A percentile compares a stretch with the other conserved stretches of the same genome.
Evolutionary conservation across 2,797 vertebrate species (phyloP).

Genomic region (Micromesistius poutassou): DNA sequence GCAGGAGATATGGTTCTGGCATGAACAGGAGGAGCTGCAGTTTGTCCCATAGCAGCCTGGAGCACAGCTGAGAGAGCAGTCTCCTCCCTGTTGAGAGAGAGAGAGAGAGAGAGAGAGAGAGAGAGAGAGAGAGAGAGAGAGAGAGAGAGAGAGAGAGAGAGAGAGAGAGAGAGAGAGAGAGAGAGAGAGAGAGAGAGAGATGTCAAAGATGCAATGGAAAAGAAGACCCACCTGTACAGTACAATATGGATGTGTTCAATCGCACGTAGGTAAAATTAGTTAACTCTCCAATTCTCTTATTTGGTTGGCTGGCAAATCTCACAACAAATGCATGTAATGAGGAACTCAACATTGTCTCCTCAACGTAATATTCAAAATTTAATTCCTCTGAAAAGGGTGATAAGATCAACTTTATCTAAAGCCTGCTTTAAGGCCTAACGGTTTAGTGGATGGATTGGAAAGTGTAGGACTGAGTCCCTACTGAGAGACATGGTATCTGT

Average conservation of each 20-base stretch:
- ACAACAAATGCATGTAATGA: neutral
- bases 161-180: neutral
- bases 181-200: neutral
- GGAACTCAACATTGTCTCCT: neutral
- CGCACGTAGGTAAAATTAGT: neutral
- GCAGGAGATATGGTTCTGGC: constrained; percentile 81
- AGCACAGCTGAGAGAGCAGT: constrained; percentile 83
- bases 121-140: neutral
- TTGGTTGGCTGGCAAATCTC: neutral
- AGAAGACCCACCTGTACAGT: neutral
- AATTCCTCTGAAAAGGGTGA: neutral
- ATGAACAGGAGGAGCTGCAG: constrained; percentile 84
- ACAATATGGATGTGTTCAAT: neutral
- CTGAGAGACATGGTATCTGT: constrained; percentile 24
- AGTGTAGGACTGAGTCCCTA: constrained; percentile 14
- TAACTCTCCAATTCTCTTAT: neutral
- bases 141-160: neutral
- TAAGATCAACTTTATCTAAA: neutral
- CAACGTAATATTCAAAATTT: neutral
- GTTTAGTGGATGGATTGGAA: constrained; percentile 4
- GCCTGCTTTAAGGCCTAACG: neutral
- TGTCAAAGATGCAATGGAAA: neutral
- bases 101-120: neutral
- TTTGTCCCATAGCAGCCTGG: constrained; percentile 84
- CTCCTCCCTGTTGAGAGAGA: constrained; percentile 76